A percentile compares a stretch with the other conserved stretches of the same genome.
Conservation (phyloP, 2,888 invertebrate species). For the Cryptocephalus primarius region DNA sequence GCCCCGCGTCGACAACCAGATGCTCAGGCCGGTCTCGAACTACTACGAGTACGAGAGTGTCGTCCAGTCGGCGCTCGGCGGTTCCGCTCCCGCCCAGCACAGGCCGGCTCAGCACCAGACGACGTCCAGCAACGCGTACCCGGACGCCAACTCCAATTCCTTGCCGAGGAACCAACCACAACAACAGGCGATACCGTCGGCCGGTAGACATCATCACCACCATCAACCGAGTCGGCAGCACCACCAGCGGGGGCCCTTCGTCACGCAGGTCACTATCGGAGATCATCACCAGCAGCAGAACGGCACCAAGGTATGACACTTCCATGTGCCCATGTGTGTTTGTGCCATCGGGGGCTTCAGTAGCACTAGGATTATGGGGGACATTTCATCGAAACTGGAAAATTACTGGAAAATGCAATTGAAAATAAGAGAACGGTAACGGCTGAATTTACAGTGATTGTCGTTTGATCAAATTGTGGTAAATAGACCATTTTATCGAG, state of each 20-base stretch:
- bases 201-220: conserved; percentile 3
- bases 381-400: too few relatives aligned
- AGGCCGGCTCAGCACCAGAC: conserved; percentile 14
- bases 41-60: conserved; percentile 79
- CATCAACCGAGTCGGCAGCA: conserved; percentile 13
- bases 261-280: conserved; percentile 51
- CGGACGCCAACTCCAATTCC: conserved; percentile 30
- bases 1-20: conserved; percentile 38
- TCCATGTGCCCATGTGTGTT: too few relatives aligned
- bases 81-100: conserved; percentile 11
- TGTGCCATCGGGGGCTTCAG: too few relatives aligned
- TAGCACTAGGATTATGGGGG: too few relatives aligned
- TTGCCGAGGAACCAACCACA: conserved; percentile 23
- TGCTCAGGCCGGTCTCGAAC: conserved; percentile 62
- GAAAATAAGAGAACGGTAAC: too few relatives aligned
- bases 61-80: conserved; percentile 50
- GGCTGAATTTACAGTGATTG: too few relatives aligned
- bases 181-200: conserved; percentile 4
- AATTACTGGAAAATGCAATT: too few relatives aligned
- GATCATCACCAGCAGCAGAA: conserved; percentile 39
- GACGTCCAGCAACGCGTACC: conserved; percentile 12
- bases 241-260: conserved; percentile 43
- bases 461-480: too few relatives aligned
- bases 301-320: conserved; percentile 30
- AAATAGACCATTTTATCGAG: too few relatives aligned